Conservation (phyloP, 2,113 vertebrate species). For the Acrocephalus kingi region DNA sequence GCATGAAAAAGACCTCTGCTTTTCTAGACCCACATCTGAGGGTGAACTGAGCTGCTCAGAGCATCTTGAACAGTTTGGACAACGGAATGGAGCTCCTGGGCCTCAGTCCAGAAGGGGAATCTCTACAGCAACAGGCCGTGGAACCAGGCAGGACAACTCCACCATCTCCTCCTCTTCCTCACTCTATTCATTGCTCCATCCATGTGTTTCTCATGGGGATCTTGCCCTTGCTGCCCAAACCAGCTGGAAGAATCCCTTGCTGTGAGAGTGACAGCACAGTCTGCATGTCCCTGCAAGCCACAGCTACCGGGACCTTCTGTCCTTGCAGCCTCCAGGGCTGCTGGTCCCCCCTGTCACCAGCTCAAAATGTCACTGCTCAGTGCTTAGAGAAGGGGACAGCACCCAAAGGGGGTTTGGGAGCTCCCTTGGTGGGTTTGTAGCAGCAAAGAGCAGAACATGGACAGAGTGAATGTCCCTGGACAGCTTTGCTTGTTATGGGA, state of each 20-base stretch:
- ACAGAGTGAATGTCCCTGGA: neutral
- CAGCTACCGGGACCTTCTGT: neutral
- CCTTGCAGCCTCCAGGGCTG: conserved; percentile 5
- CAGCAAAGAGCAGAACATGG: neutral
- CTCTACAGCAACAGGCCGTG: neutral
- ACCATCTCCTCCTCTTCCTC: neutral
- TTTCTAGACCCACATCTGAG: neutral
- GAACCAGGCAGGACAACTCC: neutral
- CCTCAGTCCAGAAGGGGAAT: neutral
- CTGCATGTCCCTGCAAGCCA: neutral
- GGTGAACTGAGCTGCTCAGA: neutral
- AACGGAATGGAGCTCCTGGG: neutral
- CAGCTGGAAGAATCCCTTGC: neutral
- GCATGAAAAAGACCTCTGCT: neutral
- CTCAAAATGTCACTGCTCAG: neutral
- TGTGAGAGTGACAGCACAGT: neutral
- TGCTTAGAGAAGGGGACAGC: neutral
- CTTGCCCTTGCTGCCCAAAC: neutral
- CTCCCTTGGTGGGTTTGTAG: neutral
- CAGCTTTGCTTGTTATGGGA: neutral
- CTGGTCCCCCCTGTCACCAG: conserved; percentile 4
- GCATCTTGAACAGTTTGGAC: neutral
- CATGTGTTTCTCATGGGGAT: neutral
- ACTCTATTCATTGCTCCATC: neutral
- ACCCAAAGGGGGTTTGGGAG: neutral